Percentiles rank a stretch among this genome's conserved stretches.
Conservation (phyloP, 64 coral and sea anemone genomes). For the Montipora sp. region DNA sequence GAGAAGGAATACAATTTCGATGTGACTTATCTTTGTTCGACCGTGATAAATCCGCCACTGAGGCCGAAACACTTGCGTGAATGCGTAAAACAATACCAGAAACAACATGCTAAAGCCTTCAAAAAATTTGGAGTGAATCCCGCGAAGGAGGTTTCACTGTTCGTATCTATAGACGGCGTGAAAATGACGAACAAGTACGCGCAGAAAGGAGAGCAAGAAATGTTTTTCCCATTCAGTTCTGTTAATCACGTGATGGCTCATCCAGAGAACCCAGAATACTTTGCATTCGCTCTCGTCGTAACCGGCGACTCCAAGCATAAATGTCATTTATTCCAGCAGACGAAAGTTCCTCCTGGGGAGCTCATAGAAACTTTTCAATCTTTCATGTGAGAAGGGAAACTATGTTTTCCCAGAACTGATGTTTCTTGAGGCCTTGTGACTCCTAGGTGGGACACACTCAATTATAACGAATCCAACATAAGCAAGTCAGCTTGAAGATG, state of each 20-base stretch:
- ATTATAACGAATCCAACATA: background rate
- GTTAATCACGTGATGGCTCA: constrained; percentile 79
- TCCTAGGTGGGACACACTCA: background rate
- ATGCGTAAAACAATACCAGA: constrained; percentile 95
- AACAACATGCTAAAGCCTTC: constrained; percentile 67
- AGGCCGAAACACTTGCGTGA: constrained; percentile 92
- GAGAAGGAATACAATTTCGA: constrained; percentile 76
- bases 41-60: constrained; percentile 84
- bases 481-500: background rate
- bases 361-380: constrained; percentile 72
- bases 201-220: constrained; percentile 44
- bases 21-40: constrained; percentile 89
- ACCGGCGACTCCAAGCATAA: constrained; percentile 97
- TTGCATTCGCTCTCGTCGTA: constrained; percentile 90
- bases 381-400: constrained; percentile 49
- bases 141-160: constrained; percentile 73
- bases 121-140: constrained; percentile 66
- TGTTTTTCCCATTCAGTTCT: constrained; percentile 72
- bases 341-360: constrained; percentile 49
- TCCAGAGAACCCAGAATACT: constrained; percentile 86
- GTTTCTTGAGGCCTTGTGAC: background rate
- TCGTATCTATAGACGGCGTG: constrained; percentile 74
- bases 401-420: background rate
- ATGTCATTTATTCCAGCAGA: constrained; percentile 88
- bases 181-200: constrained; percentile 62